A percentile compares a stretch with the other conserved stretches of the same genome.
phyloP scores from a whole-genome alignment of 1,140 invertebrate species.

The Holotrichia oblita region DNA sequence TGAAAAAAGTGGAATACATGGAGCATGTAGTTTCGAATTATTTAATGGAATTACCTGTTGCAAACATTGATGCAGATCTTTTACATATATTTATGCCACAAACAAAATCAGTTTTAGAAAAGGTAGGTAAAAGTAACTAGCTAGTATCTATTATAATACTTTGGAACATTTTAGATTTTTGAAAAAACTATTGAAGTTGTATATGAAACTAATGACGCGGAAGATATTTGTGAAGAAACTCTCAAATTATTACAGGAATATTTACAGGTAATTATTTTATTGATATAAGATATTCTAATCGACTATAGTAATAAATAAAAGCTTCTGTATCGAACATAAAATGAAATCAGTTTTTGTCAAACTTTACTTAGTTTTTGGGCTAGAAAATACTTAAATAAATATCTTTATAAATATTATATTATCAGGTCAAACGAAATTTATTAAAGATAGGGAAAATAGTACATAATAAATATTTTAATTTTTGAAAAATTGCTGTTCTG shows the following conservation, averaged over 20 bases:
- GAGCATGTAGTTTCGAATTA: slow-evolving; percentile 21
- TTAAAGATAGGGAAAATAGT: too few species aligned
- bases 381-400: too few species aligned
- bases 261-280: slow-evolving; percentile 20
- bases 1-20: slow-evolving; percentile 11
- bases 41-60: neutral
- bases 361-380: too few species aligned
- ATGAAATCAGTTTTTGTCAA: neutral
- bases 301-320: too few species aligned
- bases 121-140: neutral
- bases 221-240: slow-evolving; percentile 13
- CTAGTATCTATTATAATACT: neutral
- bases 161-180: slow-evolving; percentile 34
- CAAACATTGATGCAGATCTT: neutral
- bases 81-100: slow-evolving; percentile 18
- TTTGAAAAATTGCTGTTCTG: too few species aligned
- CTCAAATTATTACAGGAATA: slow-evolving; percentile 6
- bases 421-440: too few species aligned
- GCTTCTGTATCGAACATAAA: neutral
- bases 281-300: too few species aligned
- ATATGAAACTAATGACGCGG: neutral
- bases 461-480: too few species aligned
- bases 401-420: too few species aligned
- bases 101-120: neutral
- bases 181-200: slow-evolving; percentile 7